Conservation (phyloP, 2,797 vertebrate species). For the Meriones psammophilus region DNA sequence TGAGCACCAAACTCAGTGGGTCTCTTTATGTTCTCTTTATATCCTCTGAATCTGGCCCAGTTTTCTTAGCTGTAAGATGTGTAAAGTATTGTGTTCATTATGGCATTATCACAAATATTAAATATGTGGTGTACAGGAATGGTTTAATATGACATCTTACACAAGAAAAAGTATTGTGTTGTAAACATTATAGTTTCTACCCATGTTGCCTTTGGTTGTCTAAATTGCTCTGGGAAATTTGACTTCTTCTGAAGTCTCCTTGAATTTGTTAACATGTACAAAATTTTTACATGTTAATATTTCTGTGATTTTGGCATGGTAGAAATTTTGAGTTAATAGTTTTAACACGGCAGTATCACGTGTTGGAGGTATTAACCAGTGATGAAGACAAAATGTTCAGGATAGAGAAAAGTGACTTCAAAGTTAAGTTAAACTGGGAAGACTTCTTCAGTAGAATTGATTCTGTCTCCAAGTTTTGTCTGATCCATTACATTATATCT, state of each 20-base stretch:
- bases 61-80: background rate
- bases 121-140: background rate
- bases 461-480: background rate
- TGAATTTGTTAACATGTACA: background rate
- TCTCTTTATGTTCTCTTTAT: background rate
- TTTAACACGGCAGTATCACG: background rate
- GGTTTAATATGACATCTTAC: background rate
- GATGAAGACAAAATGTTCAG: background rate
- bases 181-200: background rate
- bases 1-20: background rate
- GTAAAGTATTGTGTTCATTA: background rate
- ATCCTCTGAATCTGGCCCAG: background rate
- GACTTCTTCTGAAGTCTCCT: background rate
- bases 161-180: background rate
- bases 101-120: background rate
- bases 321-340: background rate
- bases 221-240: background rate
- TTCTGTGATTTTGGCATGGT: background rate
- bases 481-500: background rate
- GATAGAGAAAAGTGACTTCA: background rate
- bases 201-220: background rate
- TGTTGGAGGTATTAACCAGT: background rate
- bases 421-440: background rate
- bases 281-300: background rate
- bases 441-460: background rate